Conservation (phyloP, 2,113 vertebrate genomes). For the Bothrops jararaca region DNA sequence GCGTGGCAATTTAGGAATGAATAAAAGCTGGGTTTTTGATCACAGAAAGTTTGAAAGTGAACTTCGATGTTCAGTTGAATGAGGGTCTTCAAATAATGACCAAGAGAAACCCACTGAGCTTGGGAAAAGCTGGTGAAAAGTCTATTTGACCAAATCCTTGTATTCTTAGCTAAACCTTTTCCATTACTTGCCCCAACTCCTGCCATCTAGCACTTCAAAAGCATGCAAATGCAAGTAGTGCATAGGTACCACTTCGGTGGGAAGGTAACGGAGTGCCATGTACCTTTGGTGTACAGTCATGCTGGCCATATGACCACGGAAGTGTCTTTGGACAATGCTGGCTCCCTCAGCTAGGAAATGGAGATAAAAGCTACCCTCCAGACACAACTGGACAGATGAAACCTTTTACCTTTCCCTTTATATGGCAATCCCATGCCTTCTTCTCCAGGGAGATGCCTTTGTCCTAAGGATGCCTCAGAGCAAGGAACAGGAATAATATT, state of each 20-base stretch:
- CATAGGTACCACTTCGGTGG: not conserved
- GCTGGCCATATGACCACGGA: too few species aligned
- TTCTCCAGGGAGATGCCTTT: too few species aligned
- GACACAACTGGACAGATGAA: too few species aligned
- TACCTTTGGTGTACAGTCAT: too few species aligned
- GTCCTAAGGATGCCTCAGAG: not conserved
- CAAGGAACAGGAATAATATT: not conserved
- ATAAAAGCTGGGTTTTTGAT: not conserved
- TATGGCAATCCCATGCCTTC: not conserved
- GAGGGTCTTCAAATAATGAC: not conserved
- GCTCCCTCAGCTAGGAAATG: too few species aligned
- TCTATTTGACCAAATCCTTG: not conserved
- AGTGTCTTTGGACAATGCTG: too few species aligned
- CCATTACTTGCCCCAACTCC: not conserved
- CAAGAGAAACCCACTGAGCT: not conserved
- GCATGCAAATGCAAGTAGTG: not conserved
- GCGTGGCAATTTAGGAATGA: not conserved
- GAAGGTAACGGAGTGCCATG: not conserved
- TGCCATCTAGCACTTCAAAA: not conserved
- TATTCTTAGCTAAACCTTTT: not conserved
- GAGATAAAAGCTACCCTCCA: too few species aligned
- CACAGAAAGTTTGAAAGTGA: not conserved
- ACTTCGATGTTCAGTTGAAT: not conserved
- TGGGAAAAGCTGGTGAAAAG: not conserved
- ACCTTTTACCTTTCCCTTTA: too few species aligned